A percentile compares a stretch with the other conserved stretches of the same genome.
Evolutionary conservation across 2,797 vertebrate species (phyloP).

Genomic region (Oreortyx pictus): DNA sequence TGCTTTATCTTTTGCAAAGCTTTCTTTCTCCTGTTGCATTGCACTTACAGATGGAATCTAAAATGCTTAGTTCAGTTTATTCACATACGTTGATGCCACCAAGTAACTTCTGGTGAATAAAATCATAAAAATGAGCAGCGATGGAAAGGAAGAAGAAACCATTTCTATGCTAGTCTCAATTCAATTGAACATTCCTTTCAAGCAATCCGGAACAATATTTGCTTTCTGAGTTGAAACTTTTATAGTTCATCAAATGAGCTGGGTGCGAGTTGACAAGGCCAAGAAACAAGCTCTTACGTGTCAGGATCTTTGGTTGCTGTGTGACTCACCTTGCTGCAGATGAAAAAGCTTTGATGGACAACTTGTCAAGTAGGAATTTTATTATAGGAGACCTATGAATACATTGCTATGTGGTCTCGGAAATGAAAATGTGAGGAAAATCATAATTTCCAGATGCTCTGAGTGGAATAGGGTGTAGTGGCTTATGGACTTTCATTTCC

Average conservation of each 20-base stretch:
- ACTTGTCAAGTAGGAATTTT: not conserved
- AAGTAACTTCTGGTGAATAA: slow-evolving; percentile 21
- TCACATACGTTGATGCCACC: not conserved
- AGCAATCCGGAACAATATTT: not conserved
- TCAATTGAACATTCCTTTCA: not conserved
- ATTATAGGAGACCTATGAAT: not conserved
- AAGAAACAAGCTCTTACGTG: not conserved
- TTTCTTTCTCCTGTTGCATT: rapidly evolving
- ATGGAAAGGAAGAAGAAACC: not conserved
- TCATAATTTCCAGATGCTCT: not conserved
- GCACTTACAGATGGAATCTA: not conserved
- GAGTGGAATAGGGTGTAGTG: not conserved
- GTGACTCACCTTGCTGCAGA: not conserved
- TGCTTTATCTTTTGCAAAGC: not conserved
- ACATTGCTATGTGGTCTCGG: not conserved
- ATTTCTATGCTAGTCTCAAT: not conserved
- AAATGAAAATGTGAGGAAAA: not conserved
- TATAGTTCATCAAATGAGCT: not conserved
- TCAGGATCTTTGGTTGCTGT: not conserved
- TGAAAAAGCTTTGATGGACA: not conserved
- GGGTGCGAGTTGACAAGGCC: not conserved
- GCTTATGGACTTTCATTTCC: not conserved
- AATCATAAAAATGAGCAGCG: not conserved
- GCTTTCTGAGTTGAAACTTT: not conserved
- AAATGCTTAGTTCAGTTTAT: not conserved